These are phyloP conservation scores for Drosophila nigritarsus DNA, from an alignment of 2,888 invertebrate species.

Conservation along the genomic window DNA sequence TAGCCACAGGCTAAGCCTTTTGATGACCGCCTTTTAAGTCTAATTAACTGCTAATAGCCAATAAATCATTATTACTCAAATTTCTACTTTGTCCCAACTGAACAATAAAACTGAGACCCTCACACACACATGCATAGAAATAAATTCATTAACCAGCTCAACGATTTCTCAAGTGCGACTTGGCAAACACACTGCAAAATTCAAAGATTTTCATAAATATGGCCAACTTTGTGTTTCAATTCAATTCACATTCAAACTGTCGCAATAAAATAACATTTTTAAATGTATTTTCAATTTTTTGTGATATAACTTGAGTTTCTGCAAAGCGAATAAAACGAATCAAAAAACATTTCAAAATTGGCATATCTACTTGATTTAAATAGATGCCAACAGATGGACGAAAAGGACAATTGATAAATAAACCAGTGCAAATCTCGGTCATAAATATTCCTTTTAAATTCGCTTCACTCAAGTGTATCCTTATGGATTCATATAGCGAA, in stretches of 20 bases:
- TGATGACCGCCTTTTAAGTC: slow-evolving; percentile 76
- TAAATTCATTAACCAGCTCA: slow-evolving; percentile 60
- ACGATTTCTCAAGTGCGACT: slow-evolving; percentile 22
- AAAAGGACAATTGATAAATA: background rate
- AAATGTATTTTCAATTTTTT: background rate
- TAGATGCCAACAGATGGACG: background rate
- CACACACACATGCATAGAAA: slow-evolving; percentile 43
- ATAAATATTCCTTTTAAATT: background rate
- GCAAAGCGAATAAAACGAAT: no score
- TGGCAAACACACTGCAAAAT: slow-evolving; percentile 25
- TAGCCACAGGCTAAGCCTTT: slow-evolving; percentile 73
- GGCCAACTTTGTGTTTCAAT: background rate
- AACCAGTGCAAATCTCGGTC: background rate
- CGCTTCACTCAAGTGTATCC: background rate
- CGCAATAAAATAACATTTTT: background rate
- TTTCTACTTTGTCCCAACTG: slow-evolving; percentile 51
- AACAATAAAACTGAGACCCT: slow-evolving; percentile 49
- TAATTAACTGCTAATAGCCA: slow-evolving; percentile 81
- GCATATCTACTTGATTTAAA: background rate
- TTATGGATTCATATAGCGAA: slow-evolving; percentile 19
- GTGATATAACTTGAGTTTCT: background rate
- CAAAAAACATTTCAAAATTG: no score
- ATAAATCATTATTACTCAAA: slow-evolving; percentile 81
- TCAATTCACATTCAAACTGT: background rate
- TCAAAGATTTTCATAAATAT: background rate